Evolutionary conservation across 2,113 vertebrate species (phyloP).

Genomic region (Symphodus melops): DNA sequence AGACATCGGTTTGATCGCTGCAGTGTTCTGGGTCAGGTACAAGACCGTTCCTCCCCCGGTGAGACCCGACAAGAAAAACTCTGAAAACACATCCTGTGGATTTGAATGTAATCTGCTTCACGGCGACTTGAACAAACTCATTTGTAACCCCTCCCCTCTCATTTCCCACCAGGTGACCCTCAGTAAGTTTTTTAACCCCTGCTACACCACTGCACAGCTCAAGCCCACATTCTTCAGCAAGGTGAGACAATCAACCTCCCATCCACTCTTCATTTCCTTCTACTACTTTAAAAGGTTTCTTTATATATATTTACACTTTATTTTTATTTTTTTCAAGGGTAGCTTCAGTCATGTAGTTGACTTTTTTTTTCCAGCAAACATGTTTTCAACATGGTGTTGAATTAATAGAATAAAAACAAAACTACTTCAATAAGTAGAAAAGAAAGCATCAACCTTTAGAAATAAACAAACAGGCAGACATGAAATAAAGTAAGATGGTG

Average conservation of each 20-base stretch:
- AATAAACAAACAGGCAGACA: no score
- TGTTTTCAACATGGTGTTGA: no score
- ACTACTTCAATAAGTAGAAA: no score
- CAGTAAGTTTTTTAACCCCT: conserved; percentile 98
- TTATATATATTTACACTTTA: no score
- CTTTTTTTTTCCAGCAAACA: no score
- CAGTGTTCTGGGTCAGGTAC: conserved; percentile 97
- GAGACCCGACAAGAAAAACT: conserved; percentile 66
- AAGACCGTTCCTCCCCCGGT: conserved; percentile 97
- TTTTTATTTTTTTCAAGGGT: no score
- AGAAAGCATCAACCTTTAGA: no score
- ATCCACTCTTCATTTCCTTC: not conserved
- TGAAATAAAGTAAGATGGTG: no score
- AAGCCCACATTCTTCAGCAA: conserved; percentile 98
- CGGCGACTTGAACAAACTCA: not conserved
- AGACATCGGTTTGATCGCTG: conserved; percentile 92
- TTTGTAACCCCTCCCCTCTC: not conserved
- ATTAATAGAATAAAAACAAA: no score
- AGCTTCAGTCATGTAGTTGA: no score
- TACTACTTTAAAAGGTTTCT: conserved; percentile 7
- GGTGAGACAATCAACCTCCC: conserved; percentile 78
- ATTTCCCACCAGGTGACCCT: conserved; percentile 88
- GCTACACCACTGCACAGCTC: conserved; percentile 95
- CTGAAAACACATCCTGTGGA: not conserved
- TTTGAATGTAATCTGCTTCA: not conserved